Base-by-base conservation (phyloP, 2,113 vertebrate species). In the Pluvialis apricaria region DNA sequence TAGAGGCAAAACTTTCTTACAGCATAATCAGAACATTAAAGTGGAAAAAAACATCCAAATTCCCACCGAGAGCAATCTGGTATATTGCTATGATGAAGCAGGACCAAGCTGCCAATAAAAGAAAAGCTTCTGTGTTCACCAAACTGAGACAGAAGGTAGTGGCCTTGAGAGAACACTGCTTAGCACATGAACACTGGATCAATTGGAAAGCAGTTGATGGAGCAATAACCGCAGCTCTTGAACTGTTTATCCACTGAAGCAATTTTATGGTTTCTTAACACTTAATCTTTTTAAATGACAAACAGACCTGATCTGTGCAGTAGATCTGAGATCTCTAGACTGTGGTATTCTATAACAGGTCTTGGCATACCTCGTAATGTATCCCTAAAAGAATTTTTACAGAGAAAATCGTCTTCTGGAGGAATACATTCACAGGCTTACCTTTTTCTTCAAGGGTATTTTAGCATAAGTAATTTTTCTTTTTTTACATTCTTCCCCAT, bases 211-310 rank as follows among this genome's bases (percentile, higher is more conserved):
- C 45, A 82, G 47, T 83, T 44, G 10, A 82, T 72, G 58, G 26
- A 77, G 11, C 49, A 82, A 69, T 65, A 92, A 24, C 25, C 25
- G 72, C 28, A 84, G 31, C 14, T 91, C 60, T 85, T 78, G 25
- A 93, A 82, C 58, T 88, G 14, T 64, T 94, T 93, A 86, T 80
- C 51, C 29, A 29, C 19, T 69, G 61, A 73, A 90, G 82, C 29
- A 83, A 88, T 86, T 94, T 91, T 90, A 92, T 83, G 54, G 17
- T 58, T 97, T 61, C 70, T 92, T 93, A 81, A 38, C 79, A 51
- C 55, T 96, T 88, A 90, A 73, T 94, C 4, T 82, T 68, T 90
- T 96, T 87, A 95, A 96, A 76, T 90, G 16, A 93, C 81, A 88
- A 82, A 79, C 38, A 84, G 61, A 81, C 42, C 28, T 80, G 62